Evolutionary conservation across 64 coral and sea anemone species (phyloP).

Genomic region (Astreopora myriophthalma): DNA sequence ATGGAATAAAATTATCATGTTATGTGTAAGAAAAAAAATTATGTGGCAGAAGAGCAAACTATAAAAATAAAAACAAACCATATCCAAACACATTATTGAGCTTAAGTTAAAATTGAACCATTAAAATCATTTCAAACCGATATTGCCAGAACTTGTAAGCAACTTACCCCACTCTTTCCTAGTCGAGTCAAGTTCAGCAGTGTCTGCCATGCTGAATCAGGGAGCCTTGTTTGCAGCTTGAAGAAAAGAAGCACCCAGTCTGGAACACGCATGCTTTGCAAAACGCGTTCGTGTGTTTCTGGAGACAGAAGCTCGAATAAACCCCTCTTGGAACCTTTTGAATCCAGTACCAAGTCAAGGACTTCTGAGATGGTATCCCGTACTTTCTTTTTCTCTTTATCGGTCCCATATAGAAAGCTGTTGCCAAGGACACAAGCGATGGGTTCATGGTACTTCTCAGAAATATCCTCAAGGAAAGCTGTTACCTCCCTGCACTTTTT

Average conservation of each 20-base stretch:
- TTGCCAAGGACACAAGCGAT: not conserved
- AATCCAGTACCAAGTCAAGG: not conserved
- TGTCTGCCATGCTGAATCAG: conserved; percentile 25
- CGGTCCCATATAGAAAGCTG: not conserved
- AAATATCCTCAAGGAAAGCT: not conserved
- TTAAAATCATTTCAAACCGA: too few species aligned
- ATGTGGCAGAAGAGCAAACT: too few species aligned
- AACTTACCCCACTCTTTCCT: conserved; percentile 26
- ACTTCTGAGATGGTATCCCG: not conserved
- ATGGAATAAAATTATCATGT: too few species aligned
- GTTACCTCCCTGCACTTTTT: not conserved
- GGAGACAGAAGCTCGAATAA: not conserved
- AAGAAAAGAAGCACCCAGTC: conserved; percentile 34
- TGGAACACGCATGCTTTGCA: conserved; percentile 15
- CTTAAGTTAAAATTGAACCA: too few species aligned
- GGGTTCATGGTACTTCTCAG: not conserved
- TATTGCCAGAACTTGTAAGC: too few species aligned
- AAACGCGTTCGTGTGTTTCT: not conserved
- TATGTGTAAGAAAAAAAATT: too few species aligned
- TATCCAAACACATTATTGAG: too few species aligned
- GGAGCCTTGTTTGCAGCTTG: not conserved
- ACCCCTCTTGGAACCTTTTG: not conserved
- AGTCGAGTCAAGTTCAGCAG: conserved; percentile 31
- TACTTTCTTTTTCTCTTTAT: not conserved
- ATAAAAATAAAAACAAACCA: too few species aligned